Percentiles rank a stretch among this genome's conserved stretches.
These are phyloP conservation scores for Tyto alba DNA, from an alignment of 2,113 vertebrate species.

Conservation along the genomic window DNA sequence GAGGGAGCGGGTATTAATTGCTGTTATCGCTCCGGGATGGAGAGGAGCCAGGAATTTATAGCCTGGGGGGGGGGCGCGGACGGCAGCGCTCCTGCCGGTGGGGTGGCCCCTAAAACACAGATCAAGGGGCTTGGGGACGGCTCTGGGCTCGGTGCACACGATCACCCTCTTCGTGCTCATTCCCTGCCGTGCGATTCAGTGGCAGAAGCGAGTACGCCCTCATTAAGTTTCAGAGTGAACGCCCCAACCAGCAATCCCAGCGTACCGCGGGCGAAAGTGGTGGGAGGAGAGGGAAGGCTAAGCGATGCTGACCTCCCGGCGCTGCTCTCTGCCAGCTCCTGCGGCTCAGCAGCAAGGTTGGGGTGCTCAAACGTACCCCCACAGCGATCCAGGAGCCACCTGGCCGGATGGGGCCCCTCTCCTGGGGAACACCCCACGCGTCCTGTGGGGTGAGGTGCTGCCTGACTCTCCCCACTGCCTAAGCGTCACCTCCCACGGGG, in stretches of 20 bases:
- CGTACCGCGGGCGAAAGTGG: fast-evolving
- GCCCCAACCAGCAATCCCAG: not conserved
- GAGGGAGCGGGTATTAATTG: not conserved
- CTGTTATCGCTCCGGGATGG: not conserved
- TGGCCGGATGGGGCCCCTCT: fast-evolving
- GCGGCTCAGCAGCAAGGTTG: not conserved
- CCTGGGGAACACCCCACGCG: not conserved
- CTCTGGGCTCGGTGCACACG: not conserved
- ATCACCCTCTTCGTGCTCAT: not conserved
- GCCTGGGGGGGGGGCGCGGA: not conserved
- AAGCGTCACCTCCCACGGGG: too few relatives aligned
- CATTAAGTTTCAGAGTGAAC: not conserved
- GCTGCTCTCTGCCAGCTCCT: not conserved
- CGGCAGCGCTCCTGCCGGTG: fast-evolving
- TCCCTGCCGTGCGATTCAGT: not conserved
- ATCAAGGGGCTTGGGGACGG: too few relatives aligned
- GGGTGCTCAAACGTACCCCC: fast-evolving
- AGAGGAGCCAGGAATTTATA: not conserved
- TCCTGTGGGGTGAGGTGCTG: not conserved
- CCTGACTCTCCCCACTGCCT: not conserved
- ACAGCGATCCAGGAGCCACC: fast-evolving
- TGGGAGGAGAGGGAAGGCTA: not conserved
- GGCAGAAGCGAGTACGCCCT: not conserved
- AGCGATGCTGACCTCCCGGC: fast-evolving
- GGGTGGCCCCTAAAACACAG: not conserved